Conservation (phyloP, 1,140 invertebrate genomes). For the Aleiodes sp. region DNA sequence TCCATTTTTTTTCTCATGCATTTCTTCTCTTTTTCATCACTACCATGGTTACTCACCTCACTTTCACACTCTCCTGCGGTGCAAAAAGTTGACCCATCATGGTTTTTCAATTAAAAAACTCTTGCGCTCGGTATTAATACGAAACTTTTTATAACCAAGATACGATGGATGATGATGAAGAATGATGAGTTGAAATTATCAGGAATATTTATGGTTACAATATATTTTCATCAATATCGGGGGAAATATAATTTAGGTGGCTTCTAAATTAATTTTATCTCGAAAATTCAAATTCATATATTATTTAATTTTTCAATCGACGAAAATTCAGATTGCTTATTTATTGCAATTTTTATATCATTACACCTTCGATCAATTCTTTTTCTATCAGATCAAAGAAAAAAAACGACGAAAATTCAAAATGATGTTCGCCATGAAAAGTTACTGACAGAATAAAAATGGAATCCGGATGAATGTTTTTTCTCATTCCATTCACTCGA, state of each 20-base stretch:
- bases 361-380: too few relatives aligned
- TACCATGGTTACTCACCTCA: neutral
- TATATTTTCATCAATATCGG: constrained; percentile 13
- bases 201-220: neutral
- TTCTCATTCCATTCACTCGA: constrained; percentile 27
- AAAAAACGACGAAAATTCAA: neutral
- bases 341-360: too few relatives aligned
- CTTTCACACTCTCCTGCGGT: constrained; percentile 19
- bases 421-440: neutral
- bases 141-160: neutral
- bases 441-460: neutral
- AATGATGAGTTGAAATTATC: constrained; percentile 14
- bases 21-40: neutral
- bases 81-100: constrained; percentile 32
- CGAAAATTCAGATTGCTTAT: too few relatives aligned
- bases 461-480: constrained; percentile 6
- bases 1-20: neutral
- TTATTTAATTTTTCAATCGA: too few relatives aligned
- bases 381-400: too few relatives aligned
- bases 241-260: neutral
- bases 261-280: too few relatives aligned
- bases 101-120: constrained; percentile 26
- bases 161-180: constrained; percentile 1
- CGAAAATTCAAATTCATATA: too few relatives aligned
- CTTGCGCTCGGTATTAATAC: constrained; percentile 12